phyloP scores from a whole-genome alignment of 2,888 invertebrate genomes.

The Pinctada fucata region DNA sequence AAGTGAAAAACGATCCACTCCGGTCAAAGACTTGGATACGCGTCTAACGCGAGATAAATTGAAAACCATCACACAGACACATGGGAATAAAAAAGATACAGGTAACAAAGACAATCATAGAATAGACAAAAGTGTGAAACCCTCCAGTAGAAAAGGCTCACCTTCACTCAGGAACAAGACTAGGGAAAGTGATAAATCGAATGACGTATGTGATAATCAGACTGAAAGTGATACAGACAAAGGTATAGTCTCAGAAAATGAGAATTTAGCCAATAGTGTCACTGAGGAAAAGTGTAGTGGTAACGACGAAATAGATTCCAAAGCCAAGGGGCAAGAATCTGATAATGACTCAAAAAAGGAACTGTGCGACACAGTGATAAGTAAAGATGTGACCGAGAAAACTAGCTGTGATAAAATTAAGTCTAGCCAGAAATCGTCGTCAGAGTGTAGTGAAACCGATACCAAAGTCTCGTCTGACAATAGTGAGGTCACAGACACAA shows the following conservation, averaged over 20 bases:
- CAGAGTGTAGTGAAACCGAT: not conserved
- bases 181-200: not conserved
- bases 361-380: no score
- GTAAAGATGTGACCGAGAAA: slow-evolving; percentile 3
- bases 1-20: not conserved
- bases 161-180: not conserved
- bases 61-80: not conserved
- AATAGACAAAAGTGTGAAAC: slow-evolving; percentile 7
- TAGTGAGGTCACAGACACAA: slow-evolving; percentile 11
- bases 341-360: not conserved
- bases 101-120: slow-evolving; percentile 1
- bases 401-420: slow-evolving; percentile 4
- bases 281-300: not conserved
- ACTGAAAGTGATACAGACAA: slow-evolving; percentile 4
- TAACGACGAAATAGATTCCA: not conserved
- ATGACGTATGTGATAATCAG: slow-evolving; percentile 8
- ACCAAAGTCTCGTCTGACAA: not conserved
- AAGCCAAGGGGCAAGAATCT: not conserved
- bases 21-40: not conserved
- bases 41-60: not conserved
- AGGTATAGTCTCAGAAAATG: not conserved
- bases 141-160: not conserved
- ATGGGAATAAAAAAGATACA: not conserved
- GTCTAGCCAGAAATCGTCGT: not conserved
- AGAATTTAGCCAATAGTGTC: not conserved